These are phyloP conservation scores for Pseudochirops cupreus DNA, from an alignment of 2,797 vertebrate species.

Conservation along the genomic window DNA sequence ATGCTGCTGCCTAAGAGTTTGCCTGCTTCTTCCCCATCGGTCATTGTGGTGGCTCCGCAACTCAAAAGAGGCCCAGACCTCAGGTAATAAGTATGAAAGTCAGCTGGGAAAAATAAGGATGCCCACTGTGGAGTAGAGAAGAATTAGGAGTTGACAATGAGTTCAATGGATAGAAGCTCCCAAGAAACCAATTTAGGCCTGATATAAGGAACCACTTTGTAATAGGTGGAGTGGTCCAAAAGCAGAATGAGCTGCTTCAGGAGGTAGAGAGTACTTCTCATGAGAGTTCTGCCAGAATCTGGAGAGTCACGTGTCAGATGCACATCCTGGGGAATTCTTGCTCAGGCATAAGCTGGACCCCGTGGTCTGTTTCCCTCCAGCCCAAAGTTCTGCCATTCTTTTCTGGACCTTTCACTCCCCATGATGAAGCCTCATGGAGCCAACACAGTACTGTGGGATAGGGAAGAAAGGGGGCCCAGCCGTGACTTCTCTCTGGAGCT, in stretches of 20 bases:
- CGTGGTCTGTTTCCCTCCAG: not conserved
- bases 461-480: too few relatives aligned
- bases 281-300: not conserved
- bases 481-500: too few relatives aligned
- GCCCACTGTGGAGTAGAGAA: not conserved
- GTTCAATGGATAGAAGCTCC: not conserved
- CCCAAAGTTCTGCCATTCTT: not conserved
- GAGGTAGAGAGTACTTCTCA: not conserved
- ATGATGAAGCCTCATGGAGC: too few relatives aligned
- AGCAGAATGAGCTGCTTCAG: not conserved
- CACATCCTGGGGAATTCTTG: not conserved
- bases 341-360: not conserved
- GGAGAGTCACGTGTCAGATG: not conserved
- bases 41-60: not conserved
- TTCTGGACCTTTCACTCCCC: not conserved
- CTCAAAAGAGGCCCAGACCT: not conserved
- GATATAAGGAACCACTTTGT: not conserved
- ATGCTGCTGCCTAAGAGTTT: not conserved
- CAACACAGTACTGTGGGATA: too few relatives aligned
- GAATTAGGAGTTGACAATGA: not conserved
- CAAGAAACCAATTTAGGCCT: not conserved
- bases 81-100: not conserved
- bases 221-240: not conserved
- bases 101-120: not conserved
- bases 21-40: not conserved